Conservation (phyloP, 2,888 invertebrate species). For the Buathra laborator region DNA sequence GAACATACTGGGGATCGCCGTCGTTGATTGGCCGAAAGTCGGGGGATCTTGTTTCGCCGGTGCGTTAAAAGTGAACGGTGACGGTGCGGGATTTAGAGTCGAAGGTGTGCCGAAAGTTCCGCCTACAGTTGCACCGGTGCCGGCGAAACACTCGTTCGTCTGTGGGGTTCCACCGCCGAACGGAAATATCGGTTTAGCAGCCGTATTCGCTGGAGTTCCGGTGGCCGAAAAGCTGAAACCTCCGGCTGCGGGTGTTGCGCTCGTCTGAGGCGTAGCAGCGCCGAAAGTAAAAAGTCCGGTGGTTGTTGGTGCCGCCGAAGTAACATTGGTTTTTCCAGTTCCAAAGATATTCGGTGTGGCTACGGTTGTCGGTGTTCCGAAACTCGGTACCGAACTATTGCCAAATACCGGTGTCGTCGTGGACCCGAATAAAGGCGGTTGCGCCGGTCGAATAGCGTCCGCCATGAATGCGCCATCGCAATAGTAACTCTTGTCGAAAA, state of each 20-base stretch:
- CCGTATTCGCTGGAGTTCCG: slow-evolving; percentile 57
- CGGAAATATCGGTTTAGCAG: slow-evolving; percentile 73
- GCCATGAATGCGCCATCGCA: slow-evolving; percentile 60
- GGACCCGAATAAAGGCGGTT: slow-evolving; percentile 70
- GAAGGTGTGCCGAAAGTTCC: slow-evolving; percentile 74
- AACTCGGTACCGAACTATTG: slow-evolving; percentile 66
- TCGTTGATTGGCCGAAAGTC: slow-evolving; percentile 76
- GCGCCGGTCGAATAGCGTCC: neutral
- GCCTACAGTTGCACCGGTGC: slow-evolving; percentile 27
- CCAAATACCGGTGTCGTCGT: slow-evolving; percentile 74
- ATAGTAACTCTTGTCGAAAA: slow-evolving; percentile 70
- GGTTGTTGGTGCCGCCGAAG: slow-evolving; percentile 57
- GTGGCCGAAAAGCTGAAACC: slow-evolving; percentile 77
- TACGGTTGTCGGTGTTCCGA: slow-evolving; percentile 53
- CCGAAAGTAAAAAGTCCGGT: slow-evolving; percentile 79
- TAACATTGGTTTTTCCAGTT: slow-evolving; percentile 51
- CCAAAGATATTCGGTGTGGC: slow-evolving; percentile 74
- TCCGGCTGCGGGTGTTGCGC: slow-evolving; percentile 70
- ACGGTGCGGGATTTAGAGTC: slow-evolving; percentile 62
- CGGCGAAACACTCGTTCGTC: slow-evolving; percentile 73
- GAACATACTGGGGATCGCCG: slow-evolving; percentile 75
- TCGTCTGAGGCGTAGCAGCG: slow-evolving; percentile 65
- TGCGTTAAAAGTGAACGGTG: slow-evolving; percentile 78
- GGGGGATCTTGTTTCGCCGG: slow-evolving; percentile 73
- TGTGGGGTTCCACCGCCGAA: slow-evolving; percentile 73